Percentiles rank a stretch among this genome's conserved stretches.
Evolutionary conservation across 2,888 invertebrate species (phyloP).

Genomic region (Gastrophysa polygoni): DNA sequence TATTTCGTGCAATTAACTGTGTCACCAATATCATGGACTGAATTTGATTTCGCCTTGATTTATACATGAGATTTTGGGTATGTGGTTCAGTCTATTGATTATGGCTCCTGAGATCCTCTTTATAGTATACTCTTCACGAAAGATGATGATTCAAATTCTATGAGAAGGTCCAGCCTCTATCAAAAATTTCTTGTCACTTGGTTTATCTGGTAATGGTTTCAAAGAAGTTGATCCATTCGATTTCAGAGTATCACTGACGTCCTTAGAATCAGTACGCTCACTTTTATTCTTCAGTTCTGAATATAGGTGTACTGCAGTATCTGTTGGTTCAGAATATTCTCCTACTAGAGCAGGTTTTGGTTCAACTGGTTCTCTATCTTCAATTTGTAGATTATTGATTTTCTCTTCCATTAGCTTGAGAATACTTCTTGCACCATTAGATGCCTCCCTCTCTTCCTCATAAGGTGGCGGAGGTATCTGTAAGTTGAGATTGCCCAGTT

Average conservation of each 20-base stretch:
- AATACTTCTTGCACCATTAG: constrained; percentile 63
- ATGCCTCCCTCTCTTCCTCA: constrained; percentile 57
- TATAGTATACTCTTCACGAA: no score
- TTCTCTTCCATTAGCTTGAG: constrained; percentile 67
- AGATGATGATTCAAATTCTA: constrained; percentile 30
- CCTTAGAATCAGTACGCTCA: constrained; percentile 51
- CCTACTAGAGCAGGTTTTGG: constrained; percentile 56
- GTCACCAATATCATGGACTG: no score
- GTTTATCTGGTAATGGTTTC: constrained; percentile 73
- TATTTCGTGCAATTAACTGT: no score
- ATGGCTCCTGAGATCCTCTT: no score
- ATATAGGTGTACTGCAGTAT: constrained; percentile 62
- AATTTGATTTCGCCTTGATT: no score
- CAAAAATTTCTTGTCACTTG: constrained; percentile 45
- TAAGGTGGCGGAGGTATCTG: constrained; percentile 64
- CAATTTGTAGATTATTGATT: constrained; percentile 51
- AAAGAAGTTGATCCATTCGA: constrained; percentile 65
- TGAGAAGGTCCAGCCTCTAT: constrained; percentile 41
- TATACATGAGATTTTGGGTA: no score
- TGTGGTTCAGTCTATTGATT: no score
- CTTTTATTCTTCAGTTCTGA: constrained; percentile 62
- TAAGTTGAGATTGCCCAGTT: constrained; percentile 63
- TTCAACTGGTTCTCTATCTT: constrained; percentile 37
- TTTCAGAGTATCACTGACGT: constrained; percentile 41
- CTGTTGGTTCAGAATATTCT: constrained; percentile 65